Evolutionary conservation across 2,797 vertebrate genomes (phyloP), one percentile per base, ranked within the genome.

Genomic region (Squalus acanthias): DNA sequence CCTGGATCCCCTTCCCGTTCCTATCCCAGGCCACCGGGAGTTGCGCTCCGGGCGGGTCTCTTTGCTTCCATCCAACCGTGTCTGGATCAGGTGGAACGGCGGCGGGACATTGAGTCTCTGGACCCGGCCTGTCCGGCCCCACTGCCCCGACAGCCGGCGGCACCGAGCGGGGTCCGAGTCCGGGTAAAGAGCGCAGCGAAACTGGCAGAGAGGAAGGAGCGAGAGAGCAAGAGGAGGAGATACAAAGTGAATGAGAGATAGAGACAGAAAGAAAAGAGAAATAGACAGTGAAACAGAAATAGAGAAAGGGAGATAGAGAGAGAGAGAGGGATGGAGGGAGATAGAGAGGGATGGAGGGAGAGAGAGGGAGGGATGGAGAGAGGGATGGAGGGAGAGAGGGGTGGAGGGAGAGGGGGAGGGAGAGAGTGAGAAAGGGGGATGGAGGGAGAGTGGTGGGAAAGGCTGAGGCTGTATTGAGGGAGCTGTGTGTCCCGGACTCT

Each of bases 181-280:
- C 67, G 15, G 7, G 24, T n/a, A 85, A 46, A 39, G 79, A 82
- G 9, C n/a, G 50, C 46, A 4, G 46, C 39, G 39, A 57, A 57
- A 57, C 2, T 57, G 53, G 53, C 53, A 97, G 97, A 97, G 97
- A 97, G 95, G 96, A 96, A 96, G 50, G 70, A 74, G 1, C 63
- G 69, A 72, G 26, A 69, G 46, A 74, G 57, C 65, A 91, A 29
- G 93, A 88, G 96, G 96, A 96, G 97, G 97, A 96, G 97, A 96
- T 57, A 39, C 39, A 39, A 39, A 39, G 53, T 57, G 97, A 97
- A 97, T 97, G 97, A 97, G 96, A 97, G 63, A 70, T 50, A 96
- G 53, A 89, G 67, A 82, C 50, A 29, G 72, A 93, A 87, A 82
- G 96, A 97, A 76, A 10, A 63, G 60, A 63, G 60, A 63, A 5